A percentile compares a stretch with the other conserved stretches of the same genome.
phyloP scores from a whole-genome alignment of 2,797 vertebrate species.

The Bovichtus diacanthus region DNA sequence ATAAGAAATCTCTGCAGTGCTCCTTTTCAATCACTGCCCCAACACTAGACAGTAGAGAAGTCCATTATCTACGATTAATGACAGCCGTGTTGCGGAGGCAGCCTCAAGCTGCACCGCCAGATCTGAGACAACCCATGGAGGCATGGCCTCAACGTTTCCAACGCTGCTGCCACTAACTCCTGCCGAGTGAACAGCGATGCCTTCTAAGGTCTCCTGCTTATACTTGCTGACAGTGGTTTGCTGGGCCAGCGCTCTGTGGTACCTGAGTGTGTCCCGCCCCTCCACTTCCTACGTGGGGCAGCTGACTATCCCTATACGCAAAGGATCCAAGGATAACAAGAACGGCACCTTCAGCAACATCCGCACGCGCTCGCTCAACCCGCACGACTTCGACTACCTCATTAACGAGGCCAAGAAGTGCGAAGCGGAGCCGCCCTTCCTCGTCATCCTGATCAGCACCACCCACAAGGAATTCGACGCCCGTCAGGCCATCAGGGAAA shows the following conservation, averaged over 20 bases:
- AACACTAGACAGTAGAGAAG: conserved; percentile 19
- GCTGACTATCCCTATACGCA: conserved; percentile 86
- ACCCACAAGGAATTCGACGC: conserved; percentile 99
- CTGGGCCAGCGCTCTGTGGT: conserved; percentile 99
- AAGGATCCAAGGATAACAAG: conserved; percentile 84
- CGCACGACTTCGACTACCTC: conserved; percentile 94
- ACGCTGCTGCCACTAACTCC: conserved; percentile 59
- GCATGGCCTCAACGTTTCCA: conserved; percentile 77
- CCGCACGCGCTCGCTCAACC: conserved; percentile 96
- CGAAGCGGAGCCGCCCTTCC: conserved; percentile 90
- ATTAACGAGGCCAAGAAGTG: conserved; percentile 97
- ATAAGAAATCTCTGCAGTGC: conserved; percentile 37
- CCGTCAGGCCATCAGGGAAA: conserved; percentile 97
- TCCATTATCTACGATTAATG: conserved; percentile 73
- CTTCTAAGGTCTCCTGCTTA: conserved; percentile 97
- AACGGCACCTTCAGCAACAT: conserved; percentile 94
- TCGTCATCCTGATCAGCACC: conserved; percentile 98
- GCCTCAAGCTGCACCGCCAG: conserved; percentile 85
- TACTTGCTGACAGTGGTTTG: conserved; percentile 98
- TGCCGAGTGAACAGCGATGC: conserved; percentile 86
- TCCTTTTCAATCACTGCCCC: conserved; percentile 32
- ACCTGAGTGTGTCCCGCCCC: conserved; percentile 94
- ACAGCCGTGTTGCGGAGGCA: conserved; percentile 78
- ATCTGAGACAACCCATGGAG: conserved; percentile 78
- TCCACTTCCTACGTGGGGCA: conserved; percentile 92